These are phyloP conservation scores for Zosterops borbonicus DNA, from an alignment of 2,113 vertebrate species.

Conservation along the genomic window DNA sequence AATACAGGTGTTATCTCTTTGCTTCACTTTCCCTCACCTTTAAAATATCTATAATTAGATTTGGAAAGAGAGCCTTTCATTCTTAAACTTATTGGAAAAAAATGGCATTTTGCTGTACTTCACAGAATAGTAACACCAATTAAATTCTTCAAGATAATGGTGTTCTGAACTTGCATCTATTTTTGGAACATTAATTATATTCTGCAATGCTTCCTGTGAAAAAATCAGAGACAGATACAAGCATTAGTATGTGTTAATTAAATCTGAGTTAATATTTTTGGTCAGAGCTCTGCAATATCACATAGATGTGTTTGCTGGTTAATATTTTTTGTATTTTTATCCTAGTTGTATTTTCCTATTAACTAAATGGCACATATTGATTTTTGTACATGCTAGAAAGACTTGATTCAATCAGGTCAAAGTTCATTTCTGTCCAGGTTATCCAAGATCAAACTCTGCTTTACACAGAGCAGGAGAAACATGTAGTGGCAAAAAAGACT, in stretches of 20 bases:
- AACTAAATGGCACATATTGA: not conserved
- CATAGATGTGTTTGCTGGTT: not conserved
- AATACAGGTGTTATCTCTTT: not conserved
- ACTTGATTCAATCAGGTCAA: not conserved
- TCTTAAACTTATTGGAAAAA: not conserved
- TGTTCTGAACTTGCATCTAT: constrained; percentile 28
- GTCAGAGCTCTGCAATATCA: not conserved
- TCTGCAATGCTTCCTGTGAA: constrained; percentile 9
- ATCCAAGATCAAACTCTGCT: not conserved
- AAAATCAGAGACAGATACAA: constrained; percentile 18
- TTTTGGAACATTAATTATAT: constrained; percentile 41
- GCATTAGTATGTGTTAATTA: constrained; percentile 13
- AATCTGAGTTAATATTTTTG: not conserved
- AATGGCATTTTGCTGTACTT: not conserved
- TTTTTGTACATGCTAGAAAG: not conserved
- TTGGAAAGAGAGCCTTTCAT: not conserved
- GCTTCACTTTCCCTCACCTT: not conserved
- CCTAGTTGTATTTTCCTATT: not conserved
- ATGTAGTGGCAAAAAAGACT: not conserved
- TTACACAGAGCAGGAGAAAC: not conserved
- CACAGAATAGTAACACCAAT: not conserved
- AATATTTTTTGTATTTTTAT: not conserved
- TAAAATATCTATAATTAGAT: constrained; percentile 38
- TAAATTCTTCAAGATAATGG: constrained; percentile 26
- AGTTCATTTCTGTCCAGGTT: not conserved